phyloP scores from a whole-genome alignment of 2,113 vertebrate genomes.

The Ochotona princeps region DNA sequence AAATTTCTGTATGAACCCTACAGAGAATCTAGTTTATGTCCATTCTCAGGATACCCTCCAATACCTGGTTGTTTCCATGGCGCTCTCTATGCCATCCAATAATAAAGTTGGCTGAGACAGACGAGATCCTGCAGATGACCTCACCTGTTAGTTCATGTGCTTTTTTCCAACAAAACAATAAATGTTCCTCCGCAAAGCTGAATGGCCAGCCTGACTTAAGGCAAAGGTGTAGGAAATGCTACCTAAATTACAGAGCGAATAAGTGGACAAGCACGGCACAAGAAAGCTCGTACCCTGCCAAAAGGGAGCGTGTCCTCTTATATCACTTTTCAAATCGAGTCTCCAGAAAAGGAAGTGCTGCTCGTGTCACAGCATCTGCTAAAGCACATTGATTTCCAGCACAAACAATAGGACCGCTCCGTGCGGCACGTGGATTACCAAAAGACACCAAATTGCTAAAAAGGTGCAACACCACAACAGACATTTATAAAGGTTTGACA shows the following conservation, averaged over 20 bases:
- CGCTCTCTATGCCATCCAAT: background rate
- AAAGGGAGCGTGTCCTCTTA: constrained; percentile 42
- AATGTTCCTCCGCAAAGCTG: background rate
- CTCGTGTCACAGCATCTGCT: constrained; percentile 60
- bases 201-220: background rate
- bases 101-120: background rate
- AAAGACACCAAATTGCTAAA: constrained; percentile 76
- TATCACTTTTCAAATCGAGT: constrained; percentile 71
- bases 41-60: background rate
- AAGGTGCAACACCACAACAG: constrained; percentile 69
- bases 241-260: background rate
- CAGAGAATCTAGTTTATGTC: background rate
- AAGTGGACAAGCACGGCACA: constrained; percentile 4
- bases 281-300: background rate
- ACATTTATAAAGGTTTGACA: constrained; percentile 77
- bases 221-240: background rate
- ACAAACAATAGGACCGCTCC: constrained; percentile 69
- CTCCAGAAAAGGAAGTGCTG: constrained; percentile 50
- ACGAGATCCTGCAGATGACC: background rate
- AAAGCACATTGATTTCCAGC: constrained; percentile 72
- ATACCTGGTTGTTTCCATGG: background rate
- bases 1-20: background rate
- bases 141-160: background rate
- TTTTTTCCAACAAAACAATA: constrained; percentile 40
- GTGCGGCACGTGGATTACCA: constrained; percentile 71